Percentiles rank a stretch among this genome's conserved stretches.
Evolutionary conservation across 2,888 invertebrate genomes (phyloP).

Genomic region (Drosophila meridionalis): DNA sequence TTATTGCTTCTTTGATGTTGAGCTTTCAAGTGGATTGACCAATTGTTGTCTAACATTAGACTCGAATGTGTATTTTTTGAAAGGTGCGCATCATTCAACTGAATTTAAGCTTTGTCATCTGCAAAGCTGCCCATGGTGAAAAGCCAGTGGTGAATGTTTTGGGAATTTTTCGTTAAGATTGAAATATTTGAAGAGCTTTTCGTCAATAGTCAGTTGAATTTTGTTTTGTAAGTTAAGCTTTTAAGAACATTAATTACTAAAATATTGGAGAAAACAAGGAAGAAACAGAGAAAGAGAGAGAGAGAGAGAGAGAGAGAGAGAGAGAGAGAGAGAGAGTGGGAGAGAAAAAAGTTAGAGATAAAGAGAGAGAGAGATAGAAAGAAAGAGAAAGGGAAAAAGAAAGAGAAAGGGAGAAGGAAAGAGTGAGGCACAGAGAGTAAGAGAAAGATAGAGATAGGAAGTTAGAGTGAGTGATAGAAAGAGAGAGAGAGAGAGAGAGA

Average conservation of each 20-base stretch:
- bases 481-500: not conserved
- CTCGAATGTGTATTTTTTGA: not conserved
- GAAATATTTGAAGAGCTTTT: not conserved
- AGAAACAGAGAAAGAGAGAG: not conserved
- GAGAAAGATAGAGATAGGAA: not conserved
- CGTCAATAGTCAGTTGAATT: not conserved
- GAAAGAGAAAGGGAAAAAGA: too few species aligned
- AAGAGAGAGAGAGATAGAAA: not conserved
- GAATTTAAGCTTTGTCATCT: not conserved
- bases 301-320: not conserved
- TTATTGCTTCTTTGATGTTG: not conserved
- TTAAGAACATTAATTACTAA: not conserved
- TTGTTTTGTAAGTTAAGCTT: not conserved
- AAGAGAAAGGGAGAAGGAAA: not conserved
- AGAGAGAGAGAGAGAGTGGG: not conserved
- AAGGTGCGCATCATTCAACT: not conserved
- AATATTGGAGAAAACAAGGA: too few species aligned
- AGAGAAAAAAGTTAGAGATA: not conserved
- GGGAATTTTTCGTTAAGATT: not conserved
- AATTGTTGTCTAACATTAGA: not conserved
- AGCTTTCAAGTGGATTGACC: not conserved
- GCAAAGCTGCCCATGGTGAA: not conserved
- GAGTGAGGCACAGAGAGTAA: not conserved
- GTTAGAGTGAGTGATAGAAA: not conserved
- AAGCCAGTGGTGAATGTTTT: not conserved